These are phyloP conservation scores for Drosophila mojavensis DNA, from an alignment of 1,140 invertebrate species.

Conservation along the genomic window DNA sequence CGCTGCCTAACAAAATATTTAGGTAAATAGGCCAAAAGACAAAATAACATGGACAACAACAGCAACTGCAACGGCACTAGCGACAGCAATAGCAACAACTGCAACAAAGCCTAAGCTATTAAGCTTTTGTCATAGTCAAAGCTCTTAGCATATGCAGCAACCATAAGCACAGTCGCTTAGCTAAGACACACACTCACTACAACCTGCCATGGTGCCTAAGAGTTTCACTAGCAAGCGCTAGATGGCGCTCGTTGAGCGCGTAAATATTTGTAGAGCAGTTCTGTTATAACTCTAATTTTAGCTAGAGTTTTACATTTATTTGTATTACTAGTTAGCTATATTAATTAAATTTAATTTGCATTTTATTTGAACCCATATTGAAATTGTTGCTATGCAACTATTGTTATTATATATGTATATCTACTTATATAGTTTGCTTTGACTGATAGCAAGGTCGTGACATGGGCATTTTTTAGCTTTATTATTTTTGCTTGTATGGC, in stretches of 20 bases:
- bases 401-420: no score
- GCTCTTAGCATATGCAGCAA: conserved; percentile 16
- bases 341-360: no score
- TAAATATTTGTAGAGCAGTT: not conserved
- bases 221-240: conserved; percentile 8
- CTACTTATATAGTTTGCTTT: no score
- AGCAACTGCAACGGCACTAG: not conserved
- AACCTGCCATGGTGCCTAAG: not conserved
- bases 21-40: conserved; percentile 36
- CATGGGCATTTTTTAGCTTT: not conserved
- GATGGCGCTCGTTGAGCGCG: conserved; percentile 21
- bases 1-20: conserved; percentile 24
- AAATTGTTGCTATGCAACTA: no score
- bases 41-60: not conserved
- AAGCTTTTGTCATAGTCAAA: conserved; percentile 2
- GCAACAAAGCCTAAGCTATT: conserved; percentile 11
- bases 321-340: no score
- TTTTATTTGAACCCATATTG: no score
- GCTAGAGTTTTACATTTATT: no score
- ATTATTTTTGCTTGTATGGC: not conserved
- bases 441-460: not conserved
- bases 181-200: conserved; percentile 14
- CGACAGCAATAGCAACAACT: not conserved
- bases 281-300: no score
- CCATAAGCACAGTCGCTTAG: conserved; percentile 1